Conservation (phyloP, 2,797 vertebrate genomes). For the Phrynocephalus vlangalii region DNA sequence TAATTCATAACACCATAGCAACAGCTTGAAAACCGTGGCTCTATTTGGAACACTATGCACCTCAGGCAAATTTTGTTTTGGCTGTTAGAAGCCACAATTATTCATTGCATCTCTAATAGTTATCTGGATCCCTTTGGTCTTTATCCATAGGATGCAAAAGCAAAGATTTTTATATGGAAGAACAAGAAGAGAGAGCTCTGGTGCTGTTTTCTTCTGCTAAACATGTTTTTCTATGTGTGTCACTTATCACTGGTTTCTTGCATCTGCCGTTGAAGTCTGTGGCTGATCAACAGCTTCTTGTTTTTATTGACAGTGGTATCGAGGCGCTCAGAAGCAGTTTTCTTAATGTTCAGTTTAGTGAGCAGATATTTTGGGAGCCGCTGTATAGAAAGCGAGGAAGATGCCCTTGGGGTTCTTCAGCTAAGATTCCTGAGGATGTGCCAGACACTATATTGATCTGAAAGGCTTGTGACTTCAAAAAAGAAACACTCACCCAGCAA, state of each 20-base stretch:
- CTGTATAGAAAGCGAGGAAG: constrained; percentile 24
- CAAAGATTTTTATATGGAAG: not conserved
- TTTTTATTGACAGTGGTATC: constrained; percentile 33
- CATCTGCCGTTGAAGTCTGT: constrained; percentile 3
- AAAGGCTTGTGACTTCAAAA: constrained; percentile 14
- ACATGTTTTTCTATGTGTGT: not conserved
- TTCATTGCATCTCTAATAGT: not conserved
- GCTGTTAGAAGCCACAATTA: not conserved
- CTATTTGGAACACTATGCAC: not conserved
- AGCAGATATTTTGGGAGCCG: constrained; percentile 31
- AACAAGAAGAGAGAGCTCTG: not conserved
- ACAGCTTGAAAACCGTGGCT: not conserved
- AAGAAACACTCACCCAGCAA: constrained; percentile 27
- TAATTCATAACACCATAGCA: not conserved
- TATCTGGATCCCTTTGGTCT: not conserved
- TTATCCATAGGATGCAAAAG: not conserved
- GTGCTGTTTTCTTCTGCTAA: not conserved
- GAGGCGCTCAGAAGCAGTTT: constrained; percentile 23
- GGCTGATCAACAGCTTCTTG: constrained; percentile 15
- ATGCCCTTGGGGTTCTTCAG: constrained; percentile 35
- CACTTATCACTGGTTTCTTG: not conserved
- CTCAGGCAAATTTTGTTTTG: not conserved
- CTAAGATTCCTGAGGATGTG: constrained; percentile 32
- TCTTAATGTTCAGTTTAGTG: constrained; percentile 42
- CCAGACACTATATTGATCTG: constrained; percentile 26